Base-by-base conservation (phyloP, 1,140 invertebrate genomes). In the Spodoptera litura region DNA sequence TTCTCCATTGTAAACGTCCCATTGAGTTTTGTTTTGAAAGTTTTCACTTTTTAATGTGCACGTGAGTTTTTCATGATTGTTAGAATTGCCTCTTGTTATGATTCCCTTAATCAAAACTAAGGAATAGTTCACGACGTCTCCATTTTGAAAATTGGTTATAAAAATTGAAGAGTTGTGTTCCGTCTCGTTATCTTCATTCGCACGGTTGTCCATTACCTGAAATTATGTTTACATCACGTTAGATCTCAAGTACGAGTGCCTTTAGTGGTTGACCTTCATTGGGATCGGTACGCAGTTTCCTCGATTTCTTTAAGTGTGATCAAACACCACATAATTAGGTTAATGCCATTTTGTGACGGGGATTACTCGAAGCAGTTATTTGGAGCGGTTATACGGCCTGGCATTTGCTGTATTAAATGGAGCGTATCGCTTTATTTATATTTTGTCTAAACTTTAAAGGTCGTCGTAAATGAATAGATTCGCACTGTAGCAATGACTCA, bases 141-240 rank as follows among this genome's bases (percentile, higher is more conserved):
- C 93, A 91, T 95, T 90, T 89, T 94, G 91, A 83, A 94, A 93
- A 82, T 94, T 94, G 74, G 91, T 93, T 76, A 94, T 82, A 71
- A 93, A 93, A 78, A 94, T 94, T 73, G 87, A 87, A 15, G 91
- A 93, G 71, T 88, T 90, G 80, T 90, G 85, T 31, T 93, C 91
- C 79, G 91, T 89, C 85, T 92, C 89, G 81, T 88, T 90, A 62
- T 91, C 90, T 81, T 93, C 91, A 78, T 83, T 87, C 58, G 80
- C 87, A 81, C 89, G 87, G 89, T 93, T 94, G 87, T 94, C 92
- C 93, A 94, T 94, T 84, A 93, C 93, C 93, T 94, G 93, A 83
- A 92, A 94, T 85, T 84, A 71, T 35, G n/a, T 38, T 77, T 68
- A 56, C 51, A 77, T 31, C n/a, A 49, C 61, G 35, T 68, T 68